Evolutionary conservation across 2,888 invertebrate genomes (phyloP), one percentile per base, ranked within the genome.

Genomic region (Microdon myrmicae): DNA sequence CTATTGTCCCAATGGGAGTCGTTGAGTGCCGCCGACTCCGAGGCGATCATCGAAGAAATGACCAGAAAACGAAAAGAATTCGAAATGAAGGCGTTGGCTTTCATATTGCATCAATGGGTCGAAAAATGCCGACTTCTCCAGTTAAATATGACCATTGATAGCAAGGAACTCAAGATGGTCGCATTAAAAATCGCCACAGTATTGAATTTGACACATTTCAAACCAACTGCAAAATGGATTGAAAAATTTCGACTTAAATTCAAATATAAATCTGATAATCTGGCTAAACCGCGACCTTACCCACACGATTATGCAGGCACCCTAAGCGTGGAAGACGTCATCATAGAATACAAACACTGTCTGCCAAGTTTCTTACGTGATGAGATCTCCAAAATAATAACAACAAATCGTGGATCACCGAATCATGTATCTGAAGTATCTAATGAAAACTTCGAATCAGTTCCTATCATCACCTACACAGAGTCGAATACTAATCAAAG

Each of bases 321-420:
- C 7, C 56, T 76, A 20, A 70, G 77, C 3, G 75, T 77, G 3
- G 78, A 77, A 23, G 77, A 77, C 43, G 77, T 77, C 2, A 78
- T 77, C 5, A 75, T 78, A 3, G 77, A 77, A 48, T 77, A 71
- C 26, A 77, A 77, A 41, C 71, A 74, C 7, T 69, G 73, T 1
- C 39, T 77, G 55, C 77, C 77, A 0, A 77, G 76, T 67, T 77
- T 77, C 22, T 77, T 77, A 77, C 77, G 77, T 53, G 74, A 76
- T 31, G 77, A 77, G 35, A 71, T 77, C 1, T 67, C 68, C 0
- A 72, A 73, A 3, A 69, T 73, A n/a, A 72, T 72, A 5, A 69
- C 71, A 4, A 43, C 23, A n/a, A 13, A 12, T 4, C 13, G 41
- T 14, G 44, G 34, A 34, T 28, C 26, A 12, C 20, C 34, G 20